A percentile compares a stretch with the other conserved stretches of the same genome.
Conservation (phyloP, 2,113 vertebrate species). For the Chloroceryle aenea region DNA sequence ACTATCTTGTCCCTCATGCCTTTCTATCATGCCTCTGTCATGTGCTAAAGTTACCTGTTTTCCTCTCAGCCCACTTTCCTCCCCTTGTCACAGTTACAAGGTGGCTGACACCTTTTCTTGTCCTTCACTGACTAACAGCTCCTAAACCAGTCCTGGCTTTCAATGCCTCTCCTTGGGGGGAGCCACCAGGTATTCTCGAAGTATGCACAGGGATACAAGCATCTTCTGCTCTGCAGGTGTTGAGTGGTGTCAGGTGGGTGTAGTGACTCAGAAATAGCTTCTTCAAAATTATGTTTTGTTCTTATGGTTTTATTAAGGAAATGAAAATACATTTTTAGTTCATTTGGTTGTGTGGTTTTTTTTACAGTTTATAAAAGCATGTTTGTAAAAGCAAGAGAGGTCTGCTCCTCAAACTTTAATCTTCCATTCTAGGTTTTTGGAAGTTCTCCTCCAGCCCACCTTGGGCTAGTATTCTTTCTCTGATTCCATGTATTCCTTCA, state of each 20-base stretch:
- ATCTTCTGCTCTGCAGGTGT: neutral
- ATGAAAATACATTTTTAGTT: neutral
- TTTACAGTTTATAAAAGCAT: neutral
- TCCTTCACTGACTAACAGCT: neutral
- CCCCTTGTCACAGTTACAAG: neutral
- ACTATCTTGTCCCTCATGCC: neutral
- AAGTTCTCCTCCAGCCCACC: neutral
- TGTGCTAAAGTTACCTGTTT: neutral
- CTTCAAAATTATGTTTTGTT: neutral
- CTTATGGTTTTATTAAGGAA: neutral
- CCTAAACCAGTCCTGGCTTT: neutral
- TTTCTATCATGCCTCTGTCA: constrained; percentile 4
- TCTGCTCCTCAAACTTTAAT: neutral
- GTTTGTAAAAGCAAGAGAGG: neutral
- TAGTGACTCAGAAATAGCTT: constrained; percentile 1
- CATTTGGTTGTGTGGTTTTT: neutral
- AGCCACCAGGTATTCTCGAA: neutral
- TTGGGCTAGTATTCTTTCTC: neutral
- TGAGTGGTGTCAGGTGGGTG: neutral
- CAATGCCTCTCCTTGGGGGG: neutral
- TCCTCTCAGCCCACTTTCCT: neutral
- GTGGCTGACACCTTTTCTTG: constrained; percentile 16
- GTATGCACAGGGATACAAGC: neutral
- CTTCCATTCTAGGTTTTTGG: neutral
- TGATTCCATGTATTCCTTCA: neutral